A percentile compares a stretch with the other conserved stretches of the same genome.
Evolutionary conservation across 2,113 vertebrate species (phyloP).

Genomic region (Cranoglanis bouderius): DNA sequence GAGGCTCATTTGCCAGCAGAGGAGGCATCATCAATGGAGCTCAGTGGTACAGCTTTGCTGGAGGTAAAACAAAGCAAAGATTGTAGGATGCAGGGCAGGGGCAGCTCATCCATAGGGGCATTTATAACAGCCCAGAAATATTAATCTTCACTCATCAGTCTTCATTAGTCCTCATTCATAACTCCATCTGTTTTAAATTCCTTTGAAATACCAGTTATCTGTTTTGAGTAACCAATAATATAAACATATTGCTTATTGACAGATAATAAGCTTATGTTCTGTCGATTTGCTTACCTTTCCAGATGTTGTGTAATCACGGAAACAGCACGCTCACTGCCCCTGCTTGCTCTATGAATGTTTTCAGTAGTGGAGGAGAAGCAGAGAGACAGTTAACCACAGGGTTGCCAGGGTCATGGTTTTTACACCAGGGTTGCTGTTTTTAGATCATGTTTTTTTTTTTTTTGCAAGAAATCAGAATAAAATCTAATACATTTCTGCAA

Average conservation of each 20-base stretch:
- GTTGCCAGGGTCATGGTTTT: background rate
- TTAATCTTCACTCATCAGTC: background rate
- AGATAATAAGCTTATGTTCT: background rate
- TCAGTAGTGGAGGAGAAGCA: background rate
- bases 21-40: slow-evolving; percentile 94
- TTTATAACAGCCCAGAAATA: background rate
- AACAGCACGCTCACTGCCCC: background rate
- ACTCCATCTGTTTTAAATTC: background rate
- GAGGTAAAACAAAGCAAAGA: slow-evolving; percentile 75
- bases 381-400: background rate
- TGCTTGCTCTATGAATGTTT: no score
- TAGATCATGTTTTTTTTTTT: background rate
- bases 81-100: background rate
- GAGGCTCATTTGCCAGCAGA: slow-evolving; percentile 82
- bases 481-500: background rate
- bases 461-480: background rate
- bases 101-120: background rate
- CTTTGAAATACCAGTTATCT: background rate
- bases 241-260: background rate
- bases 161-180: background rate
- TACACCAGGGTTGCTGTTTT: background rate
- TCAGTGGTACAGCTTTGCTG: slow-evolving; percentile 95
- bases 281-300: background rate
- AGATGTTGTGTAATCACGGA: background rate
- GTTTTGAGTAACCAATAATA: background rate